A percentile compares a stretch with the other conserved stretches of the same genome.
phyloP scores from a whole-genome alignment of 2,888 invertebrate species.

The Ophioninae sp. region DNA sequence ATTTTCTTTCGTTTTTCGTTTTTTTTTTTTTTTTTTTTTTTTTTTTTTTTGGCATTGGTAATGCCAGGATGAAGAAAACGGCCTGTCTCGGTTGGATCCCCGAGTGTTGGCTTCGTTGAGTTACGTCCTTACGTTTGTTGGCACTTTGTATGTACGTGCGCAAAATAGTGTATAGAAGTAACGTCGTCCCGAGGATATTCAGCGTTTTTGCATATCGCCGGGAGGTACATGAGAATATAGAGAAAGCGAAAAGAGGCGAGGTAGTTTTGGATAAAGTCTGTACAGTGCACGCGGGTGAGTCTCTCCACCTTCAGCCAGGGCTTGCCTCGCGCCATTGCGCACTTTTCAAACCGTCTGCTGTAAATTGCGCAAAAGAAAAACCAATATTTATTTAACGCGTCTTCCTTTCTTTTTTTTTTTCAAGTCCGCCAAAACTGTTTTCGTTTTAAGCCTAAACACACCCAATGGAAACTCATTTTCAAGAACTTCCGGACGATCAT shows the following conservation, averaged over 20 bases:
- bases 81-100: neutral
- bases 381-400: no score
- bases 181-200: conserved; percentile 66
- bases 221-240: conserved; percentile 56
- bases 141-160: conserved; percentile 20
- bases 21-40: conserved; percentile 18
- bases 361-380: no score
- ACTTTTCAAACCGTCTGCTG: no score
- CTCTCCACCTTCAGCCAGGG: neutral
- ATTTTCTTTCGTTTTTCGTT: conserved; percentile 6
- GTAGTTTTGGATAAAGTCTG: conserved; percentile 38
- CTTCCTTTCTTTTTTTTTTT: no score
- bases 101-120: neutral
- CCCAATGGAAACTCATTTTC: no score
- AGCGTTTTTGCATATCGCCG: conserved; percentile 68
- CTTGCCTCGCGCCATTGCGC: no score
- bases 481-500: no score
- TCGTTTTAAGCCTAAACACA: no score
- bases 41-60: conserved; percentile 5
- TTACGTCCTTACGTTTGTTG: conserved; percentile 4
- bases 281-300: conserved; percentile 25
- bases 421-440: no score
- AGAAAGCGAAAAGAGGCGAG: conserved; percentile 48
- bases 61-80: neutral
- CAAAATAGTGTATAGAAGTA: conserved; percentile 36